Conservation (phyloP, 2,797 vertebrate genomes). For the Limnodromus scolopaceus region DNA sequence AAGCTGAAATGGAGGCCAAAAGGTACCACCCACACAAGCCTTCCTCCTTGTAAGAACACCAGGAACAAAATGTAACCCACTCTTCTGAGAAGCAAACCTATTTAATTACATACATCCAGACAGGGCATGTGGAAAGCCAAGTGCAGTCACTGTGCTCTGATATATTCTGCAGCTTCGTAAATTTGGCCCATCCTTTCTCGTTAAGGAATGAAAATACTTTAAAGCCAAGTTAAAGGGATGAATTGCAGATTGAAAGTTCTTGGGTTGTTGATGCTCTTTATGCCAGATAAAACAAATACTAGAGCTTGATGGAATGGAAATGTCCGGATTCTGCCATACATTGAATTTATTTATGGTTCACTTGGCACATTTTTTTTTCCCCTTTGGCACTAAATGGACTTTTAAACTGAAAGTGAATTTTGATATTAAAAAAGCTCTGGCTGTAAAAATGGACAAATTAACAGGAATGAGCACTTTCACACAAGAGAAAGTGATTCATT, state of each 20-base stretch:
- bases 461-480: conserved; percentile 68
- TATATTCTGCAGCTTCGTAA: neutral
- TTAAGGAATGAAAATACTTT: conserved; percentile 54
- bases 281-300: conserved; percentile 38
- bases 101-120: neutral
- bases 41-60: neutral
- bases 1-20: neutral
- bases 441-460: conserved; percentile 70
- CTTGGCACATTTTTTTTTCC: neutral
- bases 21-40: neutral
- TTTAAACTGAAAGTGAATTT: conserved; percentile 71
- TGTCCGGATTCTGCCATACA: conserved; percentile 1
- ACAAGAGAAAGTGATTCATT: conserved; percentile 76
- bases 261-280: neutral
- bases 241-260: conserved; percentile 18
- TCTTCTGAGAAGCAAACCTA: neutral
- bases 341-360: conserved; percentile 51
- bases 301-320: conserved; percentile 6
- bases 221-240: conserved; percentile 15
- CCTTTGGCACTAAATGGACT: conserved; percentile 51
- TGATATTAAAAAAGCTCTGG: conserved; percentile 49
- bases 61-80: neutral
- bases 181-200: neutral
- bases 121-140: neutral
- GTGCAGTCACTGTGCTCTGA: neutral